Conservation (phyloP, 2,797 vertebrate genomes). For the Liparis tanakae region DNA sequence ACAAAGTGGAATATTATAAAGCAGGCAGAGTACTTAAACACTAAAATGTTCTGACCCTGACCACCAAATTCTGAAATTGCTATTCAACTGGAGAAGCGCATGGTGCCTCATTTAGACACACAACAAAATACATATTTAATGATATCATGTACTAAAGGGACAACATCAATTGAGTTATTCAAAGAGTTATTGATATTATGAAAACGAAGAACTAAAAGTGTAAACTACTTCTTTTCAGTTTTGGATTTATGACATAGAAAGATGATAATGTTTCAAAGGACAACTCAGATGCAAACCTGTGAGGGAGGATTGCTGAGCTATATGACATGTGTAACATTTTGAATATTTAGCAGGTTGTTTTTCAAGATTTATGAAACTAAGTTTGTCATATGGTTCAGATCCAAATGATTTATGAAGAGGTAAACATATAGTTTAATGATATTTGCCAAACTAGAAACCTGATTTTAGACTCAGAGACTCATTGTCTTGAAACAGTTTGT, state of each 20-base stretch:
- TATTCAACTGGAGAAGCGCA: constrained; percentile 24
- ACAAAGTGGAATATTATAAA: constrained; percentile 43
- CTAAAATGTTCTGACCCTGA: constrained; percentile 33
- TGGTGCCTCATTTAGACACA: constrained; percentile 36
- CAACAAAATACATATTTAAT: constrained; percentile 10
- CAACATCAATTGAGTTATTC: neutral
- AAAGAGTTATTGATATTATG: neutral
- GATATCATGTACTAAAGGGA: neutral
- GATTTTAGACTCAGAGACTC: constrained; percentile 35
- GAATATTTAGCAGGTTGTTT: neutral
- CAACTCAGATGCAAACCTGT: neutral
- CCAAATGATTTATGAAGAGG: constrained; percentile 22
- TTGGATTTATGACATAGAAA: neutral
- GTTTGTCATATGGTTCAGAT: neutral
- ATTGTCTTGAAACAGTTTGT: constrained; percentile 34
- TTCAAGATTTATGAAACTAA: constrained; percentile 8
- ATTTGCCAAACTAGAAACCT: constrained; percentile 39
- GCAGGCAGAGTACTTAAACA: constrained; percentile 16
- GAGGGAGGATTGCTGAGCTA: neutral
- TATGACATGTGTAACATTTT: neutral
- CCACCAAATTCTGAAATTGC: constrained; percentile 9
- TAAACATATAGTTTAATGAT: constrained; percentile 11
- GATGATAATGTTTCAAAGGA: neutral
- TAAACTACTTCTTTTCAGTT: neutral
- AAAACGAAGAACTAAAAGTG: neutral